Evolutionary conservation across 2,888 invertebrate genomes (phyloP).

Genomic region (Smittia aterrima): DNA sequence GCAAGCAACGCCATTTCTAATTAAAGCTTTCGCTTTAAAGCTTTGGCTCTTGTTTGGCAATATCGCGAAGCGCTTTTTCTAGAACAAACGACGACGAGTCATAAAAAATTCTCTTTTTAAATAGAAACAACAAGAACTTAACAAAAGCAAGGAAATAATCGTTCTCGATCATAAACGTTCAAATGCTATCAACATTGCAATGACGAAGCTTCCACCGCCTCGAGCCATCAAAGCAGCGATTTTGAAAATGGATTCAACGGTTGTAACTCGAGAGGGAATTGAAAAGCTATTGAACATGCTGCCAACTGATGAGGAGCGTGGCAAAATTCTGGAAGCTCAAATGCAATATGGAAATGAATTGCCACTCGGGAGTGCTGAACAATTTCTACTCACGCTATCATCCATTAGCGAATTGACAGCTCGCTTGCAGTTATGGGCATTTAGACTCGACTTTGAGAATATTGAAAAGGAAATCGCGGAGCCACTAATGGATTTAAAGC

Average conservation of each 20-base stretch:
- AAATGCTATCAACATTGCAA: conserved; percentile 98
- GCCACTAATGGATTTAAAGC: conserved; percentile 97
- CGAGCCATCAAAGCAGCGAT: conserved; percentile 98
- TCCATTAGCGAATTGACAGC: conserved; percentile 94
- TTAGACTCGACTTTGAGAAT: conserved; percentile 97
- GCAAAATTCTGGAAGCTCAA: conserved; percentile 95
- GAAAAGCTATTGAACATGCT: conserved; percentile 97
- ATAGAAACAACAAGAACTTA: conserved; percentile 79
- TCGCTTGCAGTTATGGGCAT: conserved; percentile 94
- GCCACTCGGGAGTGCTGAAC: conserved; percentile 76
- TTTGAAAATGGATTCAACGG: conserved; percentile 98
- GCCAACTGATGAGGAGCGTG: conserved; percentile 93
- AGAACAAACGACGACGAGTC: too few relatives aligned
- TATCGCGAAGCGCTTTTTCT: too few relatives aligned
- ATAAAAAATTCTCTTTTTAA: conserved; percentile 19
- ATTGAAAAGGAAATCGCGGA: conserved; percentile 98
- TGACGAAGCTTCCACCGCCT: conserved; percentile 97
- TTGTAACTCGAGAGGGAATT: conserved; percentile 96
- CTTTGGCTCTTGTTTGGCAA: conserved; percentile 1
- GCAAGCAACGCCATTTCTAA: too few relatives aligned
- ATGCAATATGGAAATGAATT: conserved; percentile 52
- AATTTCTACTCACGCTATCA: conserved; percentile 93
- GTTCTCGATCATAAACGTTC: conserved; percentile 96
- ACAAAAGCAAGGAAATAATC: conserved; percentile 86
- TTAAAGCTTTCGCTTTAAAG: neutral